These are phyloP conservation scores for Ramphastos sulfuratus DNA, from an alignment of 2,113 vertebrate genomes.

Conservation along the genomic window DNA sequence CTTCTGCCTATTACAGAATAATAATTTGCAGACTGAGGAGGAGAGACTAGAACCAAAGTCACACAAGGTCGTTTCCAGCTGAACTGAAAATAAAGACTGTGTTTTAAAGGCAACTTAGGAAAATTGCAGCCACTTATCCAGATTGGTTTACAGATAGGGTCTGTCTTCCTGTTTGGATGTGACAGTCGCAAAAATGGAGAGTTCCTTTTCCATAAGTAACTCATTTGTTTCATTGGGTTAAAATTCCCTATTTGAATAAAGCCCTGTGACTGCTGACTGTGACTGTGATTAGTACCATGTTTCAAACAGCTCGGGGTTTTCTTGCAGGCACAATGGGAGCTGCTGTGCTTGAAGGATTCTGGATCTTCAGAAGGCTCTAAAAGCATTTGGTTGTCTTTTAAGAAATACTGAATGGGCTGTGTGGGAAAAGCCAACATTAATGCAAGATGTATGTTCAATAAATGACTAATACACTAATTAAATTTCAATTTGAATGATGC, in stretches of 20 bases:
- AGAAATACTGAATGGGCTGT: neutral
- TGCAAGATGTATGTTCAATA: neutral
- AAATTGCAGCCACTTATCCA: constrained; percentile 36
- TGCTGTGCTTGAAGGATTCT: neutral
- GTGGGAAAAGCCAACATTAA: neutral
- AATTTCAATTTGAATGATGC: neutral
- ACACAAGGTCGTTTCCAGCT: constrained; percentile 40
- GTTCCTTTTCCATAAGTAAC: constrained; percentile 20
- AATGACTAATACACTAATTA: neutral
- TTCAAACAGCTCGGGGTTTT: neutral
- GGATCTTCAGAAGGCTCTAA: neutral
- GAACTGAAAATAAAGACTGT: neutral
- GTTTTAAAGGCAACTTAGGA: constrained; percentile 12
- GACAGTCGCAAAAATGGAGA: neutral
- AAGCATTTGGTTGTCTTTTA: neutral
- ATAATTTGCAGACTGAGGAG: neutral
- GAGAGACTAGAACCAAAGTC: neutral
- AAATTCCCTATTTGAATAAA: neutral
- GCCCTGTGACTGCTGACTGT: neutral
- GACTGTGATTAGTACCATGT: neutral
- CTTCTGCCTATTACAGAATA: neutral
- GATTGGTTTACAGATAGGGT: constrained; percentile 24
- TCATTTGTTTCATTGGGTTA: constrained; percentile 32
- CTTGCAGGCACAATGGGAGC: neutral
- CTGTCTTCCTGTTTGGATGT: neutral